phyloP scores from a whole-genome alignment of 2,113 vertebrate genomes.

The Odocoileus virginianus region DNA sequence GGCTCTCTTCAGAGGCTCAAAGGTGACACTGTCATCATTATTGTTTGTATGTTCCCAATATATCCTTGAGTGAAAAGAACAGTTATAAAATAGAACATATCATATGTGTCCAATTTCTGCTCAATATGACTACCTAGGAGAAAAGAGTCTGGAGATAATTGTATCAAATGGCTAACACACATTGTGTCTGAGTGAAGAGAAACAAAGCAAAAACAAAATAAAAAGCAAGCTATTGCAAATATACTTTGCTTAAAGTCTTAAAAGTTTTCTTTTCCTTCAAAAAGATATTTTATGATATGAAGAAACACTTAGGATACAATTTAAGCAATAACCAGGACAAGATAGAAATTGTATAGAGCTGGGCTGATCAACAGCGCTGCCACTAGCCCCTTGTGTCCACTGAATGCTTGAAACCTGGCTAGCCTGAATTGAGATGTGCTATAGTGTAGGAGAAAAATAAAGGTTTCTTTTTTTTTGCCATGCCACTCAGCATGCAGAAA shows the following conservation, averaged over 20 bases:
- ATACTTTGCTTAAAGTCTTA: neutral
- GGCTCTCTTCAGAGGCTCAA: neutral
- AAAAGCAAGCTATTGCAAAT: neutral
- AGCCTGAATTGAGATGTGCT: neutral
- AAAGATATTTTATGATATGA: neutral
- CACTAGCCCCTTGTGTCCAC: neutral
- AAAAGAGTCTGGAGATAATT: constrained; percentile 15
- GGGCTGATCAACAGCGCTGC: neutral
- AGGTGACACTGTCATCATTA: neutral
- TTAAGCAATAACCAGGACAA: constrained; percentile 5
- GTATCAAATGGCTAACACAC: neutral
- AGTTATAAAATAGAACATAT: neutral
- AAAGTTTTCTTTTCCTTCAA: neutral
- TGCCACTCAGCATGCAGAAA: neutral
- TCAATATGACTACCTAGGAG: neutral
- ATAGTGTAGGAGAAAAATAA: neutral
- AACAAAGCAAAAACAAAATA: neutral
- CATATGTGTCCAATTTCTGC: neutral
- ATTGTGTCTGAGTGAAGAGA: neutral
- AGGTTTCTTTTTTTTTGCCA: neutral
- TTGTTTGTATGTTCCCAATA: neutral
- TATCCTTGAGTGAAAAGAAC: neutral
- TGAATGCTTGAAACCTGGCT: neutral
- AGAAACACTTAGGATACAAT: neutral
- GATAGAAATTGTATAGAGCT: neutral